Conservation (phyloP, 2,888 invertebrate species). For the Philaethria dido region DNA sequence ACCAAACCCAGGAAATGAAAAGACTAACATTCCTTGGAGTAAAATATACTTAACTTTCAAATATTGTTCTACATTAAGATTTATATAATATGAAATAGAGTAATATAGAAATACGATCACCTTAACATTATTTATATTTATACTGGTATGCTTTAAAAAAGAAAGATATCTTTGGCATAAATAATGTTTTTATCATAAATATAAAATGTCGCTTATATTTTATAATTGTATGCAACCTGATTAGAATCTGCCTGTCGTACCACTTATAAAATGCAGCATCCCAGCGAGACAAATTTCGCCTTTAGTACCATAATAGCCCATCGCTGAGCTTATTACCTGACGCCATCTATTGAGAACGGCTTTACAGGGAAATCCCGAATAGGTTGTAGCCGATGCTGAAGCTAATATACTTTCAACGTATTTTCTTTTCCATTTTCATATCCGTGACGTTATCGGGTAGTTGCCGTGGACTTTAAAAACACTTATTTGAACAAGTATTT, state of each 20-base stretch:
- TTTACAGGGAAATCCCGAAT: conserved; percentile 80
- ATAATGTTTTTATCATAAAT: neutral
- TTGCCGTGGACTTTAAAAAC: conserved; percentile 42
- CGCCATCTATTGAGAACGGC: conserved; percentile 82
- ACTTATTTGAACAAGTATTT: conserved; percentile 26
- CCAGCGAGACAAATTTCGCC: conserved; percentile 72
- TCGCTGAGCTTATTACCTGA: conserved; percentile 80
- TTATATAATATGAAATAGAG: too few relatives aligned
- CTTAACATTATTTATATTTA: neutral
- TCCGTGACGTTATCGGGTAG: conserved; percentile 53
- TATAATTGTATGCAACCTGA: conserved; percentile 60
- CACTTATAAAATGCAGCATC: conserved; percentile 63
- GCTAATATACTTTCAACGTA: conserved; percentile 68
- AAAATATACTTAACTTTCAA: too few relatives aligned
- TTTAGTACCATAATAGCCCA: conserved; percentile 76
- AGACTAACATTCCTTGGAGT: too few relatives aligned
- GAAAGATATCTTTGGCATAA: neutral
- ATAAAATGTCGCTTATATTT: conserved; percentile 45
- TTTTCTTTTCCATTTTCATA: conserved; percentile 60
- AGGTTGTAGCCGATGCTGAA: conserved; percentile 72
- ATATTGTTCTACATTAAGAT: neutral
- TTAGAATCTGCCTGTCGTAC: conserved; percentile 59
- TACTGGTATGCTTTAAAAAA: neutral
- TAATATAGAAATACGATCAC: too few relatives aligned
- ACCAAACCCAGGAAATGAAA: too few relatives aligned